Evolutionary conservation across 2,888 invertebrate species (phyloP).

Genomic region (Trichogramma evanescens): DNA sequence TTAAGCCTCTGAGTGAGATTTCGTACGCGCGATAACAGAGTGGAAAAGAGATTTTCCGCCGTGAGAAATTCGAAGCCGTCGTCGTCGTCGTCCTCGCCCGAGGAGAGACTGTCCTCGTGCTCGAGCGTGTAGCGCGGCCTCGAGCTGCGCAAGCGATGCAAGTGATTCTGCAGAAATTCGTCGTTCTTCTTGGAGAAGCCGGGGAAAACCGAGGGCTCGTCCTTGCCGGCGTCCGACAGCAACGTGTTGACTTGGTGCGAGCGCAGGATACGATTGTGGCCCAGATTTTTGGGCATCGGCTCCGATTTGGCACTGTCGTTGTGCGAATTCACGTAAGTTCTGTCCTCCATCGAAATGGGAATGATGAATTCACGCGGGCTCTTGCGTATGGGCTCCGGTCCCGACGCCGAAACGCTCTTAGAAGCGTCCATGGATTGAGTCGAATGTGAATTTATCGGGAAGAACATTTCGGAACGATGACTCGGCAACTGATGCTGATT

Average conservation of each 20-base stretch:
- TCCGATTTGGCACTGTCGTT: constrained; percentile 67
- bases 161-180: constrained; percentile 41
- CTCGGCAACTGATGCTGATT: constrained; percentile 47
- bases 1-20: constrained; percentile 78
- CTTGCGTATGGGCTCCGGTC: constrained; percentile 72
- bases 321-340: constrained; percentile 63
- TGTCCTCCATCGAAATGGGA: constrained; percentile 88
- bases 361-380: constrained; percentile 86
- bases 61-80: constrained; percentile 88
- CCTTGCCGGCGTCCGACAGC: constrained; percentile 38
- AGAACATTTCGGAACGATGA: constrained; percentile 54
- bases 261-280: no score
- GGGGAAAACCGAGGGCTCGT: constrained; percentile 49
- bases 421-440: no score
- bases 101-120: constrained; percentile 79
- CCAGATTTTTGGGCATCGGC: neutral
- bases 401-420: constrained; percentile 40
- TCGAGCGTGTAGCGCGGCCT: constrained; percentile 62
- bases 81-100: constrained; percentile 80
- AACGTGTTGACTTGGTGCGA: constrained; percentile 38
- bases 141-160: constrained; percentile 55
- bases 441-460: constrained; percentile 47
- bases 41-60: constrained; percentile 84
- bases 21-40: constrained; percentile 75
- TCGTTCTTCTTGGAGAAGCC: constrained; percentile 34